Percentiles rank a stretch among this genome's conserved stretches.
phyloP scores from a whole-genome alignment of 2,888 invertebrate species.

The Geophilus truncorum region DNA sequence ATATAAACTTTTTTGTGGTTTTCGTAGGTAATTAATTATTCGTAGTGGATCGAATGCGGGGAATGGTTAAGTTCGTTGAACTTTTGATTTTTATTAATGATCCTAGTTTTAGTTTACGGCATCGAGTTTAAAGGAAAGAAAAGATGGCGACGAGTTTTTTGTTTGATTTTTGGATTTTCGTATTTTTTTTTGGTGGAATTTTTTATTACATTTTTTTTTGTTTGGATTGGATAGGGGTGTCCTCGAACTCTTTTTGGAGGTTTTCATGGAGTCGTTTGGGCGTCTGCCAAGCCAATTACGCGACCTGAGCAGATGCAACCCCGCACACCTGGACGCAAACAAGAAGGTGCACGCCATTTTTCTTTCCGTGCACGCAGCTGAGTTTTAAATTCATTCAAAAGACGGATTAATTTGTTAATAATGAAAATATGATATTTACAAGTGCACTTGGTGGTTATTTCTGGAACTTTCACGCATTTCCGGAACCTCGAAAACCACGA shows the following conservation, averaged over 20 bases:
- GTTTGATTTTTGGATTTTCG: not conserved
- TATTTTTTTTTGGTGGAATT: not conserved
- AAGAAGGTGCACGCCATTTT: not conserved
- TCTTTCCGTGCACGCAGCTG: no score
- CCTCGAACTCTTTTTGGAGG: not conserved
- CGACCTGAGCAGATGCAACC: not conserved
- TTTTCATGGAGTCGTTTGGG: not conserved
- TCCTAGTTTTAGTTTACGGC: not conserved
- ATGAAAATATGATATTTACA: no score
- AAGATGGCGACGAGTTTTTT: not conserved
- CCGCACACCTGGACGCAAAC: no score
- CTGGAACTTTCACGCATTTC: no score
- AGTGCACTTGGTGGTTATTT: no score
- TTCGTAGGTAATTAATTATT: not conserved
- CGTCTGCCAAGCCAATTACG: not conserved
- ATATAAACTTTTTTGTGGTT: no score
- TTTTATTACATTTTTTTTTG: not conserved
- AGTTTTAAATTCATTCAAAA: no score
- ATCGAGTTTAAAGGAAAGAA: not conserved
- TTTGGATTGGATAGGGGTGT: not conserved
- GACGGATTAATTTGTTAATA: no score
- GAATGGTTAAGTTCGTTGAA: not conserved
- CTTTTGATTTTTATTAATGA: not conserved
- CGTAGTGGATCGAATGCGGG: not conserved
- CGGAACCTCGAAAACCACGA: no score